A percentile compares a stretch with the other conserved stretches of the same genome.
These are phyloP conservation scores for Gasterosteus aculeatus DNA, from an alignment of 2,113 vertebrate species.

Conservation along the genomic window DNA sequence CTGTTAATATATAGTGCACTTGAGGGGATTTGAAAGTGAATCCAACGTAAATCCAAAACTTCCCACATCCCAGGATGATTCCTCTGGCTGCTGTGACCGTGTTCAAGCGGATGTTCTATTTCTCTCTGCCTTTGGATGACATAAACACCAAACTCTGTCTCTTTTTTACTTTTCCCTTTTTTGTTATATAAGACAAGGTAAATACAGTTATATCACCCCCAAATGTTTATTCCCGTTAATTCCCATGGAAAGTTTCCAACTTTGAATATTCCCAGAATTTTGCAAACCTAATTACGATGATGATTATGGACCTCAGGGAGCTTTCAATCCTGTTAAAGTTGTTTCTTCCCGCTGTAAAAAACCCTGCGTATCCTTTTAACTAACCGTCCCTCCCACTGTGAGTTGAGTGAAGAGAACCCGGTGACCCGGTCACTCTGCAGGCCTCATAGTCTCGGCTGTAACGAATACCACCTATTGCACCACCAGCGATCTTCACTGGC, in stretches of 20 bases:
- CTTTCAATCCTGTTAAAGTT: neutral
- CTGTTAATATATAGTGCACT: neutral
- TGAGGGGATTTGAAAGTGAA: neutral
- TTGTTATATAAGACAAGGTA: no score
- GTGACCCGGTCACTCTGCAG: conserved; percentile 42
- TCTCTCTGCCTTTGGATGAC: conserved; percentile 37
- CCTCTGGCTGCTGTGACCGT: conserved; percentile 26
- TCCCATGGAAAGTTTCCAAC: no score
- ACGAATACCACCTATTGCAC: conserved; percentile 47
- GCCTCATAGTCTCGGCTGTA: conserved; percentile 42
- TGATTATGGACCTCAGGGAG: conserved; percentile 9
- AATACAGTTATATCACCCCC: no score
- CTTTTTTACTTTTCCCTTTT: neutral
- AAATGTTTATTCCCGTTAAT: no score
- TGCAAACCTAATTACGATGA: neutral
- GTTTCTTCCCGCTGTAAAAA: conserved; percentile 7
- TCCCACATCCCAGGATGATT: conserved; percentile 22
- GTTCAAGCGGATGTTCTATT: conserved; percentile 34
- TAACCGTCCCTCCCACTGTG: neutral
- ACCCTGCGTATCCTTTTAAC: neutral
- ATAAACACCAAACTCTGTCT: conserved; percentile 1
- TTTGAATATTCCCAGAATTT: no score
- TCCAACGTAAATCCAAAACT: conserved; percentile 9
- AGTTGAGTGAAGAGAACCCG: conserved; percentile 18
- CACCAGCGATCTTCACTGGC: conserved; percentile 19